Base-by-base conservation (phyloP, 2,113 vertebrate species). In the Polypterus bichir region DNA sequence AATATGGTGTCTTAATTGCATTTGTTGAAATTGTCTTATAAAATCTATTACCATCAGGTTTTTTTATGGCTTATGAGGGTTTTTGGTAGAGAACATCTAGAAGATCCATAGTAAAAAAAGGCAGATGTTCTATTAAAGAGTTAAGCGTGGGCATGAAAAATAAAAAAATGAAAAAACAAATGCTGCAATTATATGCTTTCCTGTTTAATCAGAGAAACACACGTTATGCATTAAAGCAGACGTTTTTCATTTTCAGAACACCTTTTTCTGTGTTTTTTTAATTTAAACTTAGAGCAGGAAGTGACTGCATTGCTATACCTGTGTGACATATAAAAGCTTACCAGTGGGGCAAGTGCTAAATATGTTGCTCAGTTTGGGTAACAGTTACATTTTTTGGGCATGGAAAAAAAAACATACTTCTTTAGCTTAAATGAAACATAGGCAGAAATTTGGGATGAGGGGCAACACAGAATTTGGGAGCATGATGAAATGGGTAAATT, bases 181-280 rank as follows among this genome's bases (percentile, higher is more conserved):
- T 58, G n/a, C 49, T 44, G 46, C 46, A 57, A 48, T 63, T 56
- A 54, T 44, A 46, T 44, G 46, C 47, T 46, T 48, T 55, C 47
- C 54, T 57, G 54, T 63, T 63, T 57, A 48, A 60, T 60, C 49
- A 60, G 9, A 52, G 44, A 6, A 63, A 59, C 49, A 10, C 6
- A 60, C 49, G 48, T 11, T 62, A 44, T 62, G 61, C 61, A 48
- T 63, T 53, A 57, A 47, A 54, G 8, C 61, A 48, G 46, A 63
- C 54, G 10, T 56, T 54, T 62, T 49, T 62, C 27, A 62, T 57
- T 63, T 49, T 47, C 54, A n/a, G 61, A 11, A 57, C 54, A 63
- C 61, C 61, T 63, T 46, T 44, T 27, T 27, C 27, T 27, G 27
- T 27, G 9, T n/a, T 46, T 27, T 45, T 49, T 54, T 46, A 56